These are phyloP conservation scores for Sinopyrophorus schimmeli DNA, from an alignment of 2,888 invertebrate species.

Conservation along the genomic window DNA sequence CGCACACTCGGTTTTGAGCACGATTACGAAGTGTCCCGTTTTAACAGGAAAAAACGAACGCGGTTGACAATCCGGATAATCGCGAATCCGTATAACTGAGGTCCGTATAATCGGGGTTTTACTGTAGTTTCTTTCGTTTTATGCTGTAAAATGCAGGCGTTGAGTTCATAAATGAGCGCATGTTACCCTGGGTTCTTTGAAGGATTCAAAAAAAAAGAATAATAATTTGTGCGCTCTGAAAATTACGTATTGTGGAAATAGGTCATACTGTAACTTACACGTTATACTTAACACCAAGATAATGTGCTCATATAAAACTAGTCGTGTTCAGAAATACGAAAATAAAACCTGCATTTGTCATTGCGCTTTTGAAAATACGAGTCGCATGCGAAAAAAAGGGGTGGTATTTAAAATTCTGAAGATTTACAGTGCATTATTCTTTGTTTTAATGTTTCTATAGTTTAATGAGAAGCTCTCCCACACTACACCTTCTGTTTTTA, in stretches of 20 bases:
- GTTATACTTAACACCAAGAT: conserved; percentile 28
- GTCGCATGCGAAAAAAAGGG: conserved; percentile 17
- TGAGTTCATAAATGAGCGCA: no score
- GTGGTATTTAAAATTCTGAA: conserved; percentile 14
- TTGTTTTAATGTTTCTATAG: conserved; percentile 4
- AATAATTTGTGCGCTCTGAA: no score
- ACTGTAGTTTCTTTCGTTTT: no score
- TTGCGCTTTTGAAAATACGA: conserved; percentile 22
- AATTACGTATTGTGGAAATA: conserved; percentile 20
- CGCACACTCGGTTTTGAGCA: no score
- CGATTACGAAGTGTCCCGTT: no score
- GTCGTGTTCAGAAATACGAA: conserved; percentile 25
- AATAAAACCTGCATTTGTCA: conserved; percentile 27
- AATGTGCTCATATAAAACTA: conserved; percentile 31
- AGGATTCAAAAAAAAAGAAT: no score
- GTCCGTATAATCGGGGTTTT: no score
- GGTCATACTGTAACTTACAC: conserved; percentile 22
- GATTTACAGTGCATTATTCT: conserved; percentile 5
- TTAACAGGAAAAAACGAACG: no score
- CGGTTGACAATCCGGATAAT: no score
- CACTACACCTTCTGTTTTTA: background rate
- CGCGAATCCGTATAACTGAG: no score
- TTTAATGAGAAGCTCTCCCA: background rate
- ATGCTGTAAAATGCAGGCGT: no score
- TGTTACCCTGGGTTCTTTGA: no score